Evolutionary conservation across 2,797 vertebrate species (phyloP), one percentile per base, ranked within the genome.

Genomic region (Malacoctenus gilli): DNA sequence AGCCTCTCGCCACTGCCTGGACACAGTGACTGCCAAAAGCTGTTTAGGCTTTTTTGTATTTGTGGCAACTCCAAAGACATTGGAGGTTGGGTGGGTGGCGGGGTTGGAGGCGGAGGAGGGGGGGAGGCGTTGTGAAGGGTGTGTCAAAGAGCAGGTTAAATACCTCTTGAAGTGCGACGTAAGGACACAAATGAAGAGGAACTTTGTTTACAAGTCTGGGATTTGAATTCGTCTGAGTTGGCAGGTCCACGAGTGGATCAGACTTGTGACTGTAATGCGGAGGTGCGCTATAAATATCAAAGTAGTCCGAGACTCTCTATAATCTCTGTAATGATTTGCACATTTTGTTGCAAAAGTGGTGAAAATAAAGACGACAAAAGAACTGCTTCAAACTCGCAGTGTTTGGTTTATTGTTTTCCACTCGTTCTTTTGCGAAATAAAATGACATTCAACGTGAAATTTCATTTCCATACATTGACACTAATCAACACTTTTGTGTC

Each of bases 31-130:
- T 81, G 75, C 82, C 84, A 86, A 87, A 88, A 87, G 77, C 80
- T 72, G 46, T 81, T 84, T 74, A 80, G 61, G 66, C 55, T 80
- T 82, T 85, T 90, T 84, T 79, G 77, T 81, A 84, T 86, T 77
- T 69, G 66, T 61, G 77, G 59, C 75, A 37, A 68, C 68, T 82
- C 75, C 39, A 83, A 82, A 86, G 68, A 73, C 71, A 74, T 77
- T 82, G 77, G 83, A 66, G 68, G 74, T 66, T 69, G 75, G 69
- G 81, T 85, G 76, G 83, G 77, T 66, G 73, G 78, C 75, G 62
- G 75, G 69, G 81, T 85, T 75, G 83, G 77, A 66, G 73, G 78
- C 75, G 62, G 69, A 42, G 34, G 13, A 9, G 55, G 68, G 61
- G 58, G 43, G 68, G 61, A 56, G 43, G 39, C 21, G 34, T 38